Evolutionary conservation across 2,888 invertebrate species (phyloP).

Genomic region (Dicyrtomina minuta): DNA sequence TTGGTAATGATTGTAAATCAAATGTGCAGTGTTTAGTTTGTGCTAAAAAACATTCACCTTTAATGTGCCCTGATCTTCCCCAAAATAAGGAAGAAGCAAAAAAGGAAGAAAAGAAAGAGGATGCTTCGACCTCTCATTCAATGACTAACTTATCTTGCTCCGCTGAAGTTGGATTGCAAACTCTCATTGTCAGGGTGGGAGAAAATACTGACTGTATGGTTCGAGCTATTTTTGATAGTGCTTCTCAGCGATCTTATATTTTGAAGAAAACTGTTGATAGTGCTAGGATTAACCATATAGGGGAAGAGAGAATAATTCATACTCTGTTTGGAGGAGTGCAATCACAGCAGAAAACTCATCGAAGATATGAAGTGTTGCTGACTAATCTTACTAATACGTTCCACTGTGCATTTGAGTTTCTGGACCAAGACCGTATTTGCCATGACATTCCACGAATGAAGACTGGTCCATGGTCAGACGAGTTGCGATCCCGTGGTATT

Average conservation of each 20-base stretch:
- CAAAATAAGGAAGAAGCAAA: not conserved
- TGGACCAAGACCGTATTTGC: constrained; percentile 17
- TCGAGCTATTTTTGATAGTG: constrained; percentile 16
- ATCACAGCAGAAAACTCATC: not conserved
- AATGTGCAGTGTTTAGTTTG: no score
- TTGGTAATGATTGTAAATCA: no score
- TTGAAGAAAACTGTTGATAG: constrained; percentile 1
- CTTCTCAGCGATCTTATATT: constrained; percentile 24
- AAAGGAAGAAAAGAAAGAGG: not conserved
- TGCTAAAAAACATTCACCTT: no score
- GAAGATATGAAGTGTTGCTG: not conserved
- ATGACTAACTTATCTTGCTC: not conserved
- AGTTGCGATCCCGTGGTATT: not conserved
- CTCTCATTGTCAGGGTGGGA: not conserved
- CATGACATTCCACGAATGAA: not conserved
- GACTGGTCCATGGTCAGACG: not conserved
- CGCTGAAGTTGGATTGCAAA: not conserved
- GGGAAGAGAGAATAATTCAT: not conserved
- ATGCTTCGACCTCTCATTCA: not conserved
- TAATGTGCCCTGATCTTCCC: not conserved
- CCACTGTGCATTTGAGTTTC: not conserved
- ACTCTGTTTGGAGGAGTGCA: constrained; percentile 23
- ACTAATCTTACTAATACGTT: not conserved
- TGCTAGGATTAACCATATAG: not conserved
- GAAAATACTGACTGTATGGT: not conserved